Conservation (phyloP, 2,888 invertebrate species). For the Epistrophe grossulariae region DNA sequence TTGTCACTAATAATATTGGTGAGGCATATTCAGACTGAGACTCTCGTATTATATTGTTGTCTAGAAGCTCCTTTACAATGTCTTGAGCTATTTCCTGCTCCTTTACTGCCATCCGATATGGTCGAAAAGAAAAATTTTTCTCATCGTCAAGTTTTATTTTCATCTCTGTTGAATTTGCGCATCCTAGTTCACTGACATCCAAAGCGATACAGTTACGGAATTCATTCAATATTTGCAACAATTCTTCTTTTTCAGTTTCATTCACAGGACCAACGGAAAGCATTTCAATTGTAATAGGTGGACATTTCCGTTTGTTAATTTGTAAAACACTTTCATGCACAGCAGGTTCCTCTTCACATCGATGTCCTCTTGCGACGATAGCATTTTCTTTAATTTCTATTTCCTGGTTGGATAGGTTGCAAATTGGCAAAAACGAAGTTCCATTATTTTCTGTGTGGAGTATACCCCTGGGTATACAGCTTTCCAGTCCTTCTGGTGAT, state of each 20-base stretch:
- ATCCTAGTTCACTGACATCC: not conserved
- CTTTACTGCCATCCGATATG: conserved; percentile 8
- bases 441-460: too few species aligned
- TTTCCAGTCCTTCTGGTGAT: conserved; percentile 8
- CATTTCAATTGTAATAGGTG: not conserved
- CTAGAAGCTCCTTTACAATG: not conserved
- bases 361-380: not conserved
- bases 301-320: not conserved
- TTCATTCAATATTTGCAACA: too few species aligned
- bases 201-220: too few species aligned
- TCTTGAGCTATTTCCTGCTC: not conserved
- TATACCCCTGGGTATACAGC: not conserved
- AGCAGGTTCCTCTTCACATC: not conserved
- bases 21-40: conserved; percentile 12
- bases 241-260: not conserved
- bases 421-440: not conserved
- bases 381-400: conserved; percentile 1
- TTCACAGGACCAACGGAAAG: not conserved
- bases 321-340: not conserved
- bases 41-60: not conserved
- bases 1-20: conserved; percentile 16
- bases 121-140: not conserved
- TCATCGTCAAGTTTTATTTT: not conserved
- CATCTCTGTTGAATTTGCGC: not conserved
- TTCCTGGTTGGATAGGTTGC: conserved; percentile 5